Evolutionary conservation across 2,888 invertebrate genomes (phyloP), one percentile per base, ranked within the genome.

Genomic region (Xestia xanthographa): DNA sequence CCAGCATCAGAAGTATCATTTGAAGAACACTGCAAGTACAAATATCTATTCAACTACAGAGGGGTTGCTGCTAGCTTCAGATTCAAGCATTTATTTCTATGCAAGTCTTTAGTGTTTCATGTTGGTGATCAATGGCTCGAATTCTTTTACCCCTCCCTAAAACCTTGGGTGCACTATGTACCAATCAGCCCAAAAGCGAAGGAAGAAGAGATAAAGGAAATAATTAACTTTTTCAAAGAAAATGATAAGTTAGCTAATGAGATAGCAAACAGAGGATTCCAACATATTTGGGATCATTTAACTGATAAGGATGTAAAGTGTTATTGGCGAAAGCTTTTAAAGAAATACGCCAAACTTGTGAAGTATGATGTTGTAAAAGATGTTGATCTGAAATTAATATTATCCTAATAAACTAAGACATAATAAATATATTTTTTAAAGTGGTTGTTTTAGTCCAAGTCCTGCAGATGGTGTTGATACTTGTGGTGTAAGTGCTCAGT

Each of bases 1-100:
- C 98, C 99, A 68, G 99, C 99, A 0, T 90, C 97, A 75, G 99
- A 99, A 96, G 98, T 99, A 0, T 97, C 98, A 0, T 97, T 99
- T 86, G 98, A 99, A 95, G 98, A 98, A 20, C 99, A 99, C 93
- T 99, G 99, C 94, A 97, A 97, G 93, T 99, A 98, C 94, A 99
- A 98, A 94, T 99, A 98, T 93, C 96, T 99, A 60, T 99, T 99
- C 92, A 99, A 99, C 96, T 99, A 99, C 92, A 97, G 99, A 85
- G 99, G 99, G 4, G 99, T 99, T 0, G 99, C 99, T 5, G 99
- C 99, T 17, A 99, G 99, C 93, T 99, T 99, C 92, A 97, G 99
- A n/a, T 97, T 99, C 72, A 99, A 99, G 92, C 99, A 99, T 95
- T 97, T 99, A 62, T 99, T 99, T 90, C 95, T 99, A 0, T 99